phyloP scores from a whole-genome alignment of 1,140 invertebrate genomes.

The Cydia strobilella region DNA sequence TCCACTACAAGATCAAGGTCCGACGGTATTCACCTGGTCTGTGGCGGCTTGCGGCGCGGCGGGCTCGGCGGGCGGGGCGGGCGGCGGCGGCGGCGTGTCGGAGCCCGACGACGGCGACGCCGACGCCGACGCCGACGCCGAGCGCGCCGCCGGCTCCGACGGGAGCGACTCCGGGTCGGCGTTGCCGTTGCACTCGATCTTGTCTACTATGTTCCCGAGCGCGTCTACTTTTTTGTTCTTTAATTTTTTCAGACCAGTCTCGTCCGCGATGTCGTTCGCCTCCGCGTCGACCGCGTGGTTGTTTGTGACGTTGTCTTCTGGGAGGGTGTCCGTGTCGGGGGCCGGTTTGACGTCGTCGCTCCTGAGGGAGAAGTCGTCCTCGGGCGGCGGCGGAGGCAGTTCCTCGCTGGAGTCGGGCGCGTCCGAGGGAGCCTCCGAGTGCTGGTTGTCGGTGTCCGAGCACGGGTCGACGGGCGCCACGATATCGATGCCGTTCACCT shows the following conservation, averaged over 20 bases:
- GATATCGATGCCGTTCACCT: background rate
- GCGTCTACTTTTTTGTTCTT: slow-evolving; percentile 40
- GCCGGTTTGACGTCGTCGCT: slow-evolving; percentile 27
- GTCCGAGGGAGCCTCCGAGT: slow-evolving; percentile 35
- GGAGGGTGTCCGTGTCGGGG: background rate
- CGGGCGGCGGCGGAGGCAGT: slow-evolving; percentile 40
- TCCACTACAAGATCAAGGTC: slow-evolving; percentile 72
- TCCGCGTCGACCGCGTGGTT: slow-evolving; percentile 24
- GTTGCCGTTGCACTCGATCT: slow-evolving; percentile 47
- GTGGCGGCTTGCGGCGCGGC: slow-evolving; percentile 39
- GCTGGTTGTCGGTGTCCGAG: background rate
- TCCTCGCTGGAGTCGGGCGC: slow-evolving; percentile 42
- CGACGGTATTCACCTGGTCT: slow-evolving; percentile 72
- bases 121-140: slow-evolving; percentile 45
- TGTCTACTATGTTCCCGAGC: slow-evolving; percentile 36
- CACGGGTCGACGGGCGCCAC: background rate
- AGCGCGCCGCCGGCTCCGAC: slow-evolving; percentile 41
- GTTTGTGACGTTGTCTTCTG: background rate
- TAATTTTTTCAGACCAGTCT: slow-evolving; percentile 34
- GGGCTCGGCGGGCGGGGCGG: slow-evolving; percentile 45
- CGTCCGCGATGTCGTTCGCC: slow-evolving; percentile 35
- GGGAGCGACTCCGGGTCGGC: slow-evolving; percentile 33
- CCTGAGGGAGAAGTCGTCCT: slow-evolving; percentile 24
- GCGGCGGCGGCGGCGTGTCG: slow-evolving; percentile 43
- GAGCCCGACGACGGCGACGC: slow-evolving; percentile 41